Percentiles rank a stretch among this genome's conserved stretches.
Evolutionary conservation across 2,888 invertebrate genomes (phyloP).

Genomic region (Spatulosminthurus flaviceps): DNA sequence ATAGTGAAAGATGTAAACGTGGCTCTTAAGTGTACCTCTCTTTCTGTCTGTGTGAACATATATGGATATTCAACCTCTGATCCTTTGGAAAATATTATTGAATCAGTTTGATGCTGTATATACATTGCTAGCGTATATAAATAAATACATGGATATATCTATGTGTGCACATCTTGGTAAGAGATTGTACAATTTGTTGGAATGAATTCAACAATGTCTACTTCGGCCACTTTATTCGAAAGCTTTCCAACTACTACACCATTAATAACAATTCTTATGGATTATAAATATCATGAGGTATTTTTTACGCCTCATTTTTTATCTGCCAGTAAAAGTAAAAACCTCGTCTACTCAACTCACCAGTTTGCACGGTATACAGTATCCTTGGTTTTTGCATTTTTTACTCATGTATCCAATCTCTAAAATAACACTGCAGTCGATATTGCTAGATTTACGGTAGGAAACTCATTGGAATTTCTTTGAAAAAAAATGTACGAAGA

Average conservation of each 20-base stretch:
- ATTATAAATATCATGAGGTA: background rate
- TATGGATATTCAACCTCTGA: too few relatives aligned
- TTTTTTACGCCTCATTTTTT: constrained; percentile 8
- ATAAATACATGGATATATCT: too few relatives aligned
- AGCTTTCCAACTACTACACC: background rate
- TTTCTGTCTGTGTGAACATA: too few relatives aligned
- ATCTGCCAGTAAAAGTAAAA: background rate
- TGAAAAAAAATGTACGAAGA: too few relatives aligned
- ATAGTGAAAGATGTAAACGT: too few relatives aligned
- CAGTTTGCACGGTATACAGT: background rate
- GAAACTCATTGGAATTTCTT: background rate
- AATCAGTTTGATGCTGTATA: too few relatives aligned
- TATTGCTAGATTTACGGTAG: background rate
- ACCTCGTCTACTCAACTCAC: too few relatives aligned
- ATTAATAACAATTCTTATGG: background rate
- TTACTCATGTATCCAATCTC: background rate
- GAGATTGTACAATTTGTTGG: background rate
- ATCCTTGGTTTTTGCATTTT: constrained; percentile 18
- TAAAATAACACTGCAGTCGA: background rate
- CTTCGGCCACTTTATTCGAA: background rate
- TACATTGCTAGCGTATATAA: too few relatives aligned
- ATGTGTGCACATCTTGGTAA: too few relatives aligned
- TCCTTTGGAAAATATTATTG: too few relatives aligned
- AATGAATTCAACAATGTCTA: constrained; percentile 2
- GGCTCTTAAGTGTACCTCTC: too few relatives aligned